A percentile compares a stretch with the other conserved stretches of the same genome.
Evolutionary conservation across 1,140 invertebrate species (phyloP).

Genomic region (Nephotettix cincticeps): DNA sequence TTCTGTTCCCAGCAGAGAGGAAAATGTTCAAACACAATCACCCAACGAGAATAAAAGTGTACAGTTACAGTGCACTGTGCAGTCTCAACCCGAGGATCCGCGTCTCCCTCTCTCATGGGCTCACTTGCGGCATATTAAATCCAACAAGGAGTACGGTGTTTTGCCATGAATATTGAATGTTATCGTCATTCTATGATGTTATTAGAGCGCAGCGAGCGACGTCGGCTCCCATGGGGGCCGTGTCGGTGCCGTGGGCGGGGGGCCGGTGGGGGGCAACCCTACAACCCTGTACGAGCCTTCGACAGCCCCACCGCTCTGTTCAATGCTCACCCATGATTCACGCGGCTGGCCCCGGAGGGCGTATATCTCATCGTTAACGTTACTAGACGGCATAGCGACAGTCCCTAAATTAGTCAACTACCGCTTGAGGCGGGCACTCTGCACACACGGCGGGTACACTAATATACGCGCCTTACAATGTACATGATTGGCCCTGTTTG

Average conservation of each 20-base stretch:
- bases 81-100: too few relatives aligned
- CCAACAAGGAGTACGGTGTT: slow-evolving; percentile 20
- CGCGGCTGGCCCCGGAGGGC: slow-evolving; percentile 37
- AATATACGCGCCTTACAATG: too few relatives aligned
- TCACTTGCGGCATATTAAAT: slow-evolving; percentile 23
- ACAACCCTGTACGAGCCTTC: slow-evolving; percentile 21
- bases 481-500: too few relatives aligned
- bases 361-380: slow-evolving; percentile 51
- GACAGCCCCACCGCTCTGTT: slow-evolving; percentile 5
- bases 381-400: slow-evolving; percentile 19
- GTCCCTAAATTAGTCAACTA: neutral
- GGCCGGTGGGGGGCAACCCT: neutral
- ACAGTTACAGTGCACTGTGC: too few relatives aligned
- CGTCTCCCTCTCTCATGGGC: neutral
- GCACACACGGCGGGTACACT: too few relatives aligned
- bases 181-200: slow-evolving; percentile 35
- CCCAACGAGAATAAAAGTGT: too few relatives aligned
- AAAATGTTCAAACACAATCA: too few relatives aligned
- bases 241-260: neutral
- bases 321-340: slow-evolving; percentile 42
- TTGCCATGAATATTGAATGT: slow-evolving; percentile 36
- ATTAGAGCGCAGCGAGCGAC: slow-evolving; percentile 25
- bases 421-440: neutral
- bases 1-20: too few relatives aligned
- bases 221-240: slow-evolving; percentile 7